phyloP scores from a whole-genome alignment of 2,888 invertebrate species.

The Calameuta filiformis region DNA sequence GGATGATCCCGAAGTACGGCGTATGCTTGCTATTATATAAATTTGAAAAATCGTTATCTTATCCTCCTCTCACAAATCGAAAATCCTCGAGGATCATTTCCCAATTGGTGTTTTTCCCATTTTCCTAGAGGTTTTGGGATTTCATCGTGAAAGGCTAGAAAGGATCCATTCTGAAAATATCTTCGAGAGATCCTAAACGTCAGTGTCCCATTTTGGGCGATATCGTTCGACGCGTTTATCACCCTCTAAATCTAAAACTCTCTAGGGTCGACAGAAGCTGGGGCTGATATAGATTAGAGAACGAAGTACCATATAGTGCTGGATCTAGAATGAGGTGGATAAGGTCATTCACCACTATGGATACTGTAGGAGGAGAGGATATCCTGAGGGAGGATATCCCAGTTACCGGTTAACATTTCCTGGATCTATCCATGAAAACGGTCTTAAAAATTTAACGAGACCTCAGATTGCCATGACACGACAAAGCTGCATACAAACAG shows the following conservation, averaged over 20 bases:
- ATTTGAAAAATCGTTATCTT: background rate
- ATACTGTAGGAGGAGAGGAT: background rate
- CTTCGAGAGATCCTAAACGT: background rate
- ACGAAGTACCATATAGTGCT: background rate
- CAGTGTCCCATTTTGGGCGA: background rate
- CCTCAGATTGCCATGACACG: slow-evolving; percentile 2
- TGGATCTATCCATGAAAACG: slow-evolving; percentile 3
- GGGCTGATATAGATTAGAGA: background rate
- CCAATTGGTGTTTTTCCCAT: background rate
- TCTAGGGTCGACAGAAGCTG: background rate
- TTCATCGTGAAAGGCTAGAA: background rate
- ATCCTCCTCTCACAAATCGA: background rate
- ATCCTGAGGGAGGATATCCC: slow-evolving; percentile 3
- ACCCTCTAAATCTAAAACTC: background rate
- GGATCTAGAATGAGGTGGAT: background rate
- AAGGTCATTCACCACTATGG: background rate
- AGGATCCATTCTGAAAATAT: background rate
- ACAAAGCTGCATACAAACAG: background rate
- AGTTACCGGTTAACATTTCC: slow-evolving; percentile 7
- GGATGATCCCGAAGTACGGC: background rate
- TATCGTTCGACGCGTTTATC: background rate
- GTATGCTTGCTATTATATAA: background rate
- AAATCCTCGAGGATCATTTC: background rate
- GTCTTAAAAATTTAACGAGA: slow-evolving; percentile 12
- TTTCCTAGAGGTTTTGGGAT: background rate